Base-by-base conservation (phyloP, 1,140 invertebrate species). In the Temnothorax longispinosus region DNA sequence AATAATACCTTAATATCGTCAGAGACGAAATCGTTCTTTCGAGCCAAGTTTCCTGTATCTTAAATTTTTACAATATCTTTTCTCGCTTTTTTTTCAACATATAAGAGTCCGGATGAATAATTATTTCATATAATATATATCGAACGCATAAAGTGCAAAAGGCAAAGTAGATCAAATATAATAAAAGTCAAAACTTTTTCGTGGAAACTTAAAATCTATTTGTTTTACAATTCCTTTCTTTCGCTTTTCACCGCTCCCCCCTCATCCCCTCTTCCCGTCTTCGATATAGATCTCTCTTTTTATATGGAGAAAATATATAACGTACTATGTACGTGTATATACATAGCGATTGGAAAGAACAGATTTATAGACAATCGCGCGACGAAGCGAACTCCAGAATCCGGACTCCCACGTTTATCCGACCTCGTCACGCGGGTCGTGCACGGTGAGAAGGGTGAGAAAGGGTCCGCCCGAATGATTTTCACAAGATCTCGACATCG, bases 381-480 rank as follows among this genome's bases (percentile, higher is more conserved):
- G 60, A 67, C 32, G 27, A 27, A 27, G 27, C 27, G 27, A 27
- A 27, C 27, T 27, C 1, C 1, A 1, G 27, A 27, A 27, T 27
- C 27, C 27, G 1, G 35, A 81, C 35, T 58, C 65, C 50, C 78
- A 71, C 65, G 52, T 58, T 72, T 10, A 74, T 82, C 18, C 27
- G 50, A 56, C 8, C 50, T n/a, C 15, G 21, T 81, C 65, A 82
- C 72, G 72, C 47, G 41, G 67, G 41, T 47, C n/a, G 54, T 27
- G 27, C 27, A 27, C 27, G 38, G 18, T 3, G 3, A 50, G 75
- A 35, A 27, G 13, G 1, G 47, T 7, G 7, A 41, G 27, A 52
- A 27, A 27, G 27, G 27, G 27, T 27, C 27, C 27, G 54, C 88
- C 87, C 82, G 82, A 86, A 89, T 84, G 5, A 84, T 84, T 84